These are phyloP conservation scores for Panagrolaimus sp. DNA, from an alignment of 1,140 invertebrate genomes.

Conservation along the genomic window DNA sequence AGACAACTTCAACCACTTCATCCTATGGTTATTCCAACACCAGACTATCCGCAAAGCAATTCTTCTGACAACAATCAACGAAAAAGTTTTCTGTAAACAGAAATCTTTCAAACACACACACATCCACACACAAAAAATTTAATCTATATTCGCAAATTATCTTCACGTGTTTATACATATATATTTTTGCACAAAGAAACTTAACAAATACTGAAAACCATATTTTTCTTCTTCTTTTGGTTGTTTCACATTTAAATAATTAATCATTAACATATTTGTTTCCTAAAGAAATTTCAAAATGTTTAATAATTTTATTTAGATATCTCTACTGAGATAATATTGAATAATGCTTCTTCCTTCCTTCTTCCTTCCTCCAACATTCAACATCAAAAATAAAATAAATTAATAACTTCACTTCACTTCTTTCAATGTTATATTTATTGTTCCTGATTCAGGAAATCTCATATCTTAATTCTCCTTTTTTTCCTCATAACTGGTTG, in stretches of 20 bases:
- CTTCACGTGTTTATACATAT: not conserved
- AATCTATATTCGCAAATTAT: conserved; percentile 4
- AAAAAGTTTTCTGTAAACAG: conserved; percentile 23
- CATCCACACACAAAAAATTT: conserved; percentile 4
- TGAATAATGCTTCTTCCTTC: too few species aligned
- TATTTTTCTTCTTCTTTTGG: not conserved
- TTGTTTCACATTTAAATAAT: conserved; percentile 4
- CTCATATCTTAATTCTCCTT: too few species aligned
- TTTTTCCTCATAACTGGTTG: conserved; percentile 7
- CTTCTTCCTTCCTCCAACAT: conserved; percentile 1
- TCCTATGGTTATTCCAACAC: conserved; percentile 34
- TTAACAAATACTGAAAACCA: not conserved
- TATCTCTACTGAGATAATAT: conserved; percentile 16
- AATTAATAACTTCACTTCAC: not conserved
- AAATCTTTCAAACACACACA: not conserved
- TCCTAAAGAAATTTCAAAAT: not conserved
- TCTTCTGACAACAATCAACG: conserved; percentile 16
- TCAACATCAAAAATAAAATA: conserved; percentile 9
- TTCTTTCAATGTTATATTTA: not conserved
- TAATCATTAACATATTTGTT: conserved; percentile 5
- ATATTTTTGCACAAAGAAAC: not conserved
- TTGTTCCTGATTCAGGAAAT: not conserved
- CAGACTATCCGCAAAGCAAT: conserved; percentile 28
- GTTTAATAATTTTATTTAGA: conserved; percentile 8
- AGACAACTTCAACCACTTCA: conserved; percentile 20